These are phyloP conservation scores for Oreortyx pictus DNA, from an alignment of 2,797 vertebrate species.

Conservation along the genomic window DNA sequence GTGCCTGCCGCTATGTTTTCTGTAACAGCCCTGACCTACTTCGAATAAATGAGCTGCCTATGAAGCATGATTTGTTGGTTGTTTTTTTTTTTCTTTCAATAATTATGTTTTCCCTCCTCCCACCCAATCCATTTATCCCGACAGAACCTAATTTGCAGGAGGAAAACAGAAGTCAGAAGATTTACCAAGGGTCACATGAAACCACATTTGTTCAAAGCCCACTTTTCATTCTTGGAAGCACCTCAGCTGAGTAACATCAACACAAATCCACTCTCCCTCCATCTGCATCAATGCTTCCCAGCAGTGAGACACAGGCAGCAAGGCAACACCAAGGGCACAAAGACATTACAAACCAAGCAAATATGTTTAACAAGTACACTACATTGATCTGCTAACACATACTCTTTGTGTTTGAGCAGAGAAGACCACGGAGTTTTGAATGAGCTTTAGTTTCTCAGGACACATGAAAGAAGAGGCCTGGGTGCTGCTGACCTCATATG, in stretches of 20 bases:
- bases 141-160: background rate
- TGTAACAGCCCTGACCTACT: background rate
- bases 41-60: background rate
- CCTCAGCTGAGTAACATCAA: background rate
- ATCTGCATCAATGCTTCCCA: rapidly evolving
- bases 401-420: background rate
- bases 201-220: background rate
- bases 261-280: background rate
- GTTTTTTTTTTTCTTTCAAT: rapidly evolving
- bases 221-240: background rate
- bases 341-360: too few species aligned
- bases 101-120: background rate
- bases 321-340: background rate
- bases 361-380: background rate
- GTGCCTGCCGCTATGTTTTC: background rate
- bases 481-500: background rate
- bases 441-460: background rate
- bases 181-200: background rate
- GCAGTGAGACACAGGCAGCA: rapidly evolving
- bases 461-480: background rate
- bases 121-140: background rate
- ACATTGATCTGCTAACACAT: background rate
- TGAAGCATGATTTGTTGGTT: background rate
- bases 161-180: background rate
- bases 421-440: background rate